A percentile compares a stretch with the other conserved stretches of the same genome.
Conservation (phyloP, 2,888 invertebrate species). For the Nomada lathburiana region DNA sequence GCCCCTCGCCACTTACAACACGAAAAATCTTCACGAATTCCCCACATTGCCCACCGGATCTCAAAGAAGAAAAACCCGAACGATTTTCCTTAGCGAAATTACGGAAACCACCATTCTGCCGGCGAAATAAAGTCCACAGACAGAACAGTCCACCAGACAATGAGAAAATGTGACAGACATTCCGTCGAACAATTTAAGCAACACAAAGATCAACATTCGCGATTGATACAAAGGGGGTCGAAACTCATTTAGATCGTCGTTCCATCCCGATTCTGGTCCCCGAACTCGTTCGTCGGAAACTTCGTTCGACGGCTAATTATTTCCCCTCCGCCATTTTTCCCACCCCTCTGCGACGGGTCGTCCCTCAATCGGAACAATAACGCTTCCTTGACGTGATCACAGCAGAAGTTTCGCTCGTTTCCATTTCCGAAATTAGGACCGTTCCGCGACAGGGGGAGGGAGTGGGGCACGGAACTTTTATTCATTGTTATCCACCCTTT, state of each 20-base stretch:
- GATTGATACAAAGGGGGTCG: not conserved
- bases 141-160: no score
- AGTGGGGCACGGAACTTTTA: slow-evolving; percentile 30
- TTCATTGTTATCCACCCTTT: slow-evolving; percentile 48
- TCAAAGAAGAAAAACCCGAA: no score
- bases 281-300: slow-evolving; percentile 9
- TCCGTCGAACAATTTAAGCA: not conserved
- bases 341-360: not conserved
- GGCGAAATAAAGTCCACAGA: not conserved
- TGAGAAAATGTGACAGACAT: not conserved
- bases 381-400: slow-evolving; percentile 29
- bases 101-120: no score
- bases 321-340: slow-evolving; percentile 20
- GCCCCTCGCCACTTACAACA: no score
- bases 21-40: no score
- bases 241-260: slow-evolving; percentile 9
- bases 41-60: no score
- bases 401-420: slow-evolving; percentile 24
- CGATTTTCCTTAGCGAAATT: no score
- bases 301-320: slow-evolving; percentile 35
- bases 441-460: not conserved
- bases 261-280: not conserved
- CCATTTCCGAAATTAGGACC: slow-evolving; percentile 36
- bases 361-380: slow-evolving; percentile 32
- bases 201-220: not conserved